phyloP scores from a whole-genome alignment of 2,888 invertebrate genomes.

The Zootermopsis nevadensis region DNA sequence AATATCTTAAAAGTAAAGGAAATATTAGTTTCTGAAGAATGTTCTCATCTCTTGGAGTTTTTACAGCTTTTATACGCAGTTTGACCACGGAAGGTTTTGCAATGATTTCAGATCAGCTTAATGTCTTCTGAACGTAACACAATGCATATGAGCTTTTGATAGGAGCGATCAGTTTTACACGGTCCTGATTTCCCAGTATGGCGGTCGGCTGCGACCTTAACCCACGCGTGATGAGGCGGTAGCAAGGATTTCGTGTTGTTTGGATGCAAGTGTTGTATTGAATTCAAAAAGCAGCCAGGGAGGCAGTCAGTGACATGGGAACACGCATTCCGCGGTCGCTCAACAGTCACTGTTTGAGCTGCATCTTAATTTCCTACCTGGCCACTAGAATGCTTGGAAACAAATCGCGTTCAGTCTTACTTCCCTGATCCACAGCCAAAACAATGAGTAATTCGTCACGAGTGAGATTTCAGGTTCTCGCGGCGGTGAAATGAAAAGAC shows the following conservation, averaged over 20 bases:
- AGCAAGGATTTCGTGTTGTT: constrained; percentile 43
- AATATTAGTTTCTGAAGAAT: no score
- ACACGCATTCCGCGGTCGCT: constrained; percentile 25
- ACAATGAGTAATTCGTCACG: no score
- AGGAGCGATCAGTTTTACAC: background rate
- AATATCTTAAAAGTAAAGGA: no score
- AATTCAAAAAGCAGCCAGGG: constrained; percentile 30
- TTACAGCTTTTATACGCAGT: no score
- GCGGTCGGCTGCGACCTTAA: constrained; percentile 39
- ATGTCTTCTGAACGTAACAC: no score
- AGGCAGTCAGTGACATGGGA: constrained; percentile 44
- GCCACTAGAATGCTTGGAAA: constrained; percentile 26
- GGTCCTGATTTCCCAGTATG: background rate
- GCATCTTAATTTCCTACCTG: constrained; percentile 31
- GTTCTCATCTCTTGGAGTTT: no score
- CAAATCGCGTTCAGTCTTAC: background rate
- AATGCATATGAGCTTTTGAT: no score
- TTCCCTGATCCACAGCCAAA: background rate
- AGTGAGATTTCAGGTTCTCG: no score
- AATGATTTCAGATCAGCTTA: no score
- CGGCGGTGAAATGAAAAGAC: no score
- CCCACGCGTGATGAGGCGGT: constrained; percentile 37
- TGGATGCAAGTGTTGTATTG: constrained; percentile 30
- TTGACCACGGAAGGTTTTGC: no score
- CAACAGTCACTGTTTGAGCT: constrained; percentile 20